These are phyloP conservation scores for Chanos chanos DNA, from an alignment of 2,797 vertebrate species.

Conservation along the genomic window DNA sequence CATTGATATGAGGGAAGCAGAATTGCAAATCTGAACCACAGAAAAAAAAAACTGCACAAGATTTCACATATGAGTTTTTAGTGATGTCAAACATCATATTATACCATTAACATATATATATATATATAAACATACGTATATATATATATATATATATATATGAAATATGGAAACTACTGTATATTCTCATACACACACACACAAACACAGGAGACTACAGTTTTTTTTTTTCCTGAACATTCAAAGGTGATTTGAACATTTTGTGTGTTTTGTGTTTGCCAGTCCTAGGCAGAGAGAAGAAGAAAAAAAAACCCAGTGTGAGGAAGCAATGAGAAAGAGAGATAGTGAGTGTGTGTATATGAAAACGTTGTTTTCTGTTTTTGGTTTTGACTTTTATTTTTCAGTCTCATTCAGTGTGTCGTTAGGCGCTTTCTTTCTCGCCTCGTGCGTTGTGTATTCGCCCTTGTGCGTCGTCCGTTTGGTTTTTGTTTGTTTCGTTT, in stretches of 20 bases:
- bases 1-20: conserved; percentile 60
- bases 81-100: conserved; percentile 38
- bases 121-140: conserved; percentile 32
- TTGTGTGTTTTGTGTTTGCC: conserved; percentile 6
- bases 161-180: conserved; percentile 25
- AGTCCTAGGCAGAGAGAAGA: conserved; percentile 12
- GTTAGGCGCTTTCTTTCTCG: conserved; percentile 52
- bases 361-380: conserved; percentile 48
- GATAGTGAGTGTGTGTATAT: conserved; percentile 30
- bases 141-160: conserved; percentile 40
- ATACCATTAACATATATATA: conserved; percentile 26
- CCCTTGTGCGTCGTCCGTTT: conserved; percentile 53
- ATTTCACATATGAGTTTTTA: conserved; percentile 51
- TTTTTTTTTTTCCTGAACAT: conserved; percentile 2
- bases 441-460: conserved; percentile 57
- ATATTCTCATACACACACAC: background rate
- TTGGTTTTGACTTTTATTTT: conserved; percentile 45
- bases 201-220: too few relatives aligned
- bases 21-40: conserved; percentile 64
- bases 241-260: conserved; percentile 9
- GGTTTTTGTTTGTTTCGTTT: conserved; percentile 41
- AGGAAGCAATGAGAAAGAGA: conserved; percentile 31
- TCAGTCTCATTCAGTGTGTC: conserved; percentile 69
- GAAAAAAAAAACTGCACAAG: conserved; percentile 48
- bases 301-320: conserved; percentile 35